phyloP scores from a whole-genome alignment of 2,797 vertebrate genomes.

The Apodemus agrarius region DNA sequence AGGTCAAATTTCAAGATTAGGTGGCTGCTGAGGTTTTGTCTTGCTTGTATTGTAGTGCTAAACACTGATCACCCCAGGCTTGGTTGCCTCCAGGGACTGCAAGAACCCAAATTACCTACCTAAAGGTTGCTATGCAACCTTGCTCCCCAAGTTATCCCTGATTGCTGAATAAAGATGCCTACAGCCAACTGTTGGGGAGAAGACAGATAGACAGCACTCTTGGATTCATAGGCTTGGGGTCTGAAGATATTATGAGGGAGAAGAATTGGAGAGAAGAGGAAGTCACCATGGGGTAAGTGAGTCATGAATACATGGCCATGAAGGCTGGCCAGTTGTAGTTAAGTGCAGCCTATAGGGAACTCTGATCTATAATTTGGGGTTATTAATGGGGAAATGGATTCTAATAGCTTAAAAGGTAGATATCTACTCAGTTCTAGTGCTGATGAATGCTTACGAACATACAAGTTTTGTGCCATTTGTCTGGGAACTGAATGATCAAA shows the following conservation, averaged over 20 bases:
- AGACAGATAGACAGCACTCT: not conserved
- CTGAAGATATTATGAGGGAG: not conserved
- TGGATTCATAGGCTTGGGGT: not conserved
- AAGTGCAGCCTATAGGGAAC: not conserved
- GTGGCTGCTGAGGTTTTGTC: not conserved
- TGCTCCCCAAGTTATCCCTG: not conserved
- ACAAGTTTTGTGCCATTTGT: not conserved
- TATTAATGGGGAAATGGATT: not conserved
- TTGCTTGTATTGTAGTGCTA: not conserved
- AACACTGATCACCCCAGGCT: not conserved
- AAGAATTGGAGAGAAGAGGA: not conserved
- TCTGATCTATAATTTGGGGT: not conserved
- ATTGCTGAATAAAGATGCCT: not conserved
- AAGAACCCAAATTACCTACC: not conserved
- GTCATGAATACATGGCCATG: not conserved
- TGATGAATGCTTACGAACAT: not conserved
- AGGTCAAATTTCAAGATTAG: not conserved
- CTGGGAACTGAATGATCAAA: not conserved
- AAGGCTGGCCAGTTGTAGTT: not conserved
- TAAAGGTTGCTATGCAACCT: not conserved
- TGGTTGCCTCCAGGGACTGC: not conserved
- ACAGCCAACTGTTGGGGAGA: not conserved
- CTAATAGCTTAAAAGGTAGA: not conserved
- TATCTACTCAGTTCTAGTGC: not conserved
- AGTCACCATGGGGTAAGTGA: not conserved